Evolutionary conservation across 2,113 vertebrate species (phyloP).

Genomic region (Crypturellus undulatus): DNA sequence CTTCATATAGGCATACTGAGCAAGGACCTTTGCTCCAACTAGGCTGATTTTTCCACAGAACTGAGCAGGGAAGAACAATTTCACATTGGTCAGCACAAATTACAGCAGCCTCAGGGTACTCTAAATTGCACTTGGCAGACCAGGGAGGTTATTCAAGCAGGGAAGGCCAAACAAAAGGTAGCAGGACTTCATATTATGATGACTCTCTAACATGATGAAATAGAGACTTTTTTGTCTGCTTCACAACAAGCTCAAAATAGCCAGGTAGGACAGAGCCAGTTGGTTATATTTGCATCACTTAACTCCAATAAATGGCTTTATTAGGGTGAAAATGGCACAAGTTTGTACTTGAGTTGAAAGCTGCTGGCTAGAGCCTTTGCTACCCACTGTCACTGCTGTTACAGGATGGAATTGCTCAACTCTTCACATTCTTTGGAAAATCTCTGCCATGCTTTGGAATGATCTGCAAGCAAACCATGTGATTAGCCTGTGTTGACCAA

Average conservation of each 20-base stretch:
- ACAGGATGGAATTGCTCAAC: background rate
- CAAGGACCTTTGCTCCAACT: background rate
- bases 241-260: background rate
- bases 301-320: background rate
- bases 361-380: background rate
- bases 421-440: background rate
- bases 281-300: background rate
- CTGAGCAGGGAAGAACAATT: background rate
- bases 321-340: background rate
- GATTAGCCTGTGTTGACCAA: background rate
- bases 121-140: background rate
- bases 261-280: background rate
- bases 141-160: background rate
- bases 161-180: background rate
- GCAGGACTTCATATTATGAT: background rate
- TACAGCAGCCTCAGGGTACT: background rate
- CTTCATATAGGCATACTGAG: accelerated
- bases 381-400: accelerated
- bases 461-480: background rate
- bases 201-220: background rate
- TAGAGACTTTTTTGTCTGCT: background rate
- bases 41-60: background rate
- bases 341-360: background rate
- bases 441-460: background rate
- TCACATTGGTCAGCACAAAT: background rate